phyloP scores from a whole-genome alignment of 2,113 vertebrate genomes.

The Cochlearius cochlearius region DNA sequence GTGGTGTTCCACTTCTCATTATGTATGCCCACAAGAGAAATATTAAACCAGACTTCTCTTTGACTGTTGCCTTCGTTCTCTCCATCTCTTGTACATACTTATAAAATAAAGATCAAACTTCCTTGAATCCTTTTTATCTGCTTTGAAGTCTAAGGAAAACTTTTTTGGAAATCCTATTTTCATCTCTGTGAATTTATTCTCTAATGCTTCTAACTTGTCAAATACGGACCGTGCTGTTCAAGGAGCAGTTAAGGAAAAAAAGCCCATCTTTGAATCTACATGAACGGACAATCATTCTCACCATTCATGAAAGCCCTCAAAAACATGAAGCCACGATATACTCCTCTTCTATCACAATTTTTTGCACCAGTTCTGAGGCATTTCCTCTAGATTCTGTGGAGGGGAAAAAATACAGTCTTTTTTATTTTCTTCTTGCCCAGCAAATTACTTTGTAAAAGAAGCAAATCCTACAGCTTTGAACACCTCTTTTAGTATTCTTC shows the following conservation, averaged over 20 bases:
- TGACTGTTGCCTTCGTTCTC: conserved; percentile 43
- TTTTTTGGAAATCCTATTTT: conserved; percentile 62
- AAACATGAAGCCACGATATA: neutral
- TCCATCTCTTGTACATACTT: conserved; percentile 46
- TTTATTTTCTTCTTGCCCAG: neutral
- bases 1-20: conserved; percentile 8
- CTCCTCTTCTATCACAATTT: neutral
- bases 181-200: conserved; percentile 56
- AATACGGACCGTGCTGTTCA: conserved; percentile 25
- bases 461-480: neutral
- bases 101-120: conserved; percentile 70
- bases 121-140: conserved; percentile 49
- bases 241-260: conserved; percentile 36
- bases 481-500: neutral
- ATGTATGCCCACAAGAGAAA: conserved; percentile 50
- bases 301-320: neutral
- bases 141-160: conserved; percentile 61
- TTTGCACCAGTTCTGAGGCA: neutral
- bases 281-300: neutral
- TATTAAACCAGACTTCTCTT: conserved; percentile 58
- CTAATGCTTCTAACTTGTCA: conserved; percentile 51
- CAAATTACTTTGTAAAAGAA: neutral
- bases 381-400: neutral
- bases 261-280: conserved; percentile 1
- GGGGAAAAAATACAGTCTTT: neutral